Conservation (phyloP, 2,113 vertebrate species). For the Circaetus cinerascens region DNA sequence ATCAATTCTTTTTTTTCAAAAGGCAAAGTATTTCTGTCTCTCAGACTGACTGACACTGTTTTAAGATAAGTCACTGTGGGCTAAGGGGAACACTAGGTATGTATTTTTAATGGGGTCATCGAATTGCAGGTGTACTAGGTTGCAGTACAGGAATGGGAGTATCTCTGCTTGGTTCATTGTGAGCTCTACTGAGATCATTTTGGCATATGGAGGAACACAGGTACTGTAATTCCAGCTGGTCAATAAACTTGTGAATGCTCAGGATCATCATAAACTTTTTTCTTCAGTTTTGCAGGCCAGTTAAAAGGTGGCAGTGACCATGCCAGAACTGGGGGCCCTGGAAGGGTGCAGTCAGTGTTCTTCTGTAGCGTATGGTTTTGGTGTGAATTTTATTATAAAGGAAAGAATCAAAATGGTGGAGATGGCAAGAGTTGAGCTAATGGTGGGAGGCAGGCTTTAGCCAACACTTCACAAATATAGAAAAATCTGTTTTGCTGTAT, state of each 20-base stretch:
- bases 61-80: not conserved
- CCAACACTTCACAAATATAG: not conserved
- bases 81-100: not conserved
- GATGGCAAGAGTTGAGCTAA: not conserved
- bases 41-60: constrained; percentile 27
- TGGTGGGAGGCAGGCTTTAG: not conserved
- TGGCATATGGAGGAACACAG: not conserved
- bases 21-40: constrained; percentile 39
- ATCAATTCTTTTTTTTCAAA: constrained; percentile 40
- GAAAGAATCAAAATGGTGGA: not conserved
- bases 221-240: not conserved
- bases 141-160: not conserved
- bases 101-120: not conserved
- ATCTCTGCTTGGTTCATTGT: not conserved
- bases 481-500: not conserved
- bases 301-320: not conserved
- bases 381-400: constrained; percentile 47
- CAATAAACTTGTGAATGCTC: not conserved
- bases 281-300: not conserved
- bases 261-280: not conserved
- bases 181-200: not conserved
- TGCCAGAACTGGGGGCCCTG: not conserved
- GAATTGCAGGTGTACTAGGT: not conserved
- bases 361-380: not conserved
- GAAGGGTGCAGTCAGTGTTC: not conserved